These are phyloP conservation scores for Panthera leo DNA, from an alignment of 2,113 vertebrate species.

Conservation along the genomic window DNA sequence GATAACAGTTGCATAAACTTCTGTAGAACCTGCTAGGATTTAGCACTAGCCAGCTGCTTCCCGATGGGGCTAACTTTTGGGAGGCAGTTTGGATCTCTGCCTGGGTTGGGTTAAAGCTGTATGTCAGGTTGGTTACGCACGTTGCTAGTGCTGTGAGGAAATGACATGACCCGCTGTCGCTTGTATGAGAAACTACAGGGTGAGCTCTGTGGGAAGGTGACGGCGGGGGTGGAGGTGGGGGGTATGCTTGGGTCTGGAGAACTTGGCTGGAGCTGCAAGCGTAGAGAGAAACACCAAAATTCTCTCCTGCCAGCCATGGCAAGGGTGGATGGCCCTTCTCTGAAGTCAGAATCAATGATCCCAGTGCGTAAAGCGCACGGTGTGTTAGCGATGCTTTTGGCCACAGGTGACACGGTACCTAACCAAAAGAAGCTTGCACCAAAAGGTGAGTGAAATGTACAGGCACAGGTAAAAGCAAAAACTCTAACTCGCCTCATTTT, in stretches of 20 bases:
- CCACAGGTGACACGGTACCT: neutral
- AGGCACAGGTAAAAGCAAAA: neutral
- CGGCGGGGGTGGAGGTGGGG: neutral
- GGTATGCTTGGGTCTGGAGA: neutral
- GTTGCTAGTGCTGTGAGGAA: too few relatives aligned
- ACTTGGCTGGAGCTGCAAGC: neutral
- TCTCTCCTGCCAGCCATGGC: neutral
- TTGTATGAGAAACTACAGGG: neutral
- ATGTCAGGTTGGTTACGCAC: fast-evolving
- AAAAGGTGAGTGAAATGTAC: neutral
- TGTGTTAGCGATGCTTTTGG: neutral
- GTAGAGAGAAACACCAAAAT: neutral
- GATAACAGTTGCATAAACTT: neutral
- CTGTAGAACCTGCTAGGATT: neutral
- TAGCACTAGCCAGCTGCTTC: neutral
- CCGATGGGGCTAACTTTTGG: neutral
- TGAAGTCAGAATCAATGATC: neutral
- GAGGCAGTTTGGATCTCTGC: neutral
- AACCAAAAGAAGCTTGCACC: neutral
- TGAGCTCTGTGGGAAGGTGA: neutral
- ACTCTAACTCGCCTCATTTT: neutral
- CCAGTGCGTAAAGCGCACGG: neutral
- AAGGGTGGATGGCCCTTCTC: neutral
- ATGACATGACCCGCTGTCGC: neutral
- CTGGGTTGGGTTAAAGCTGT: neutral